Evolutionary conservation across 2,113 vertebrate genomes (phyloP), one percentile per base, ranked within the genome.

Genomic region (Rhabdornis inornatus): DNA sequence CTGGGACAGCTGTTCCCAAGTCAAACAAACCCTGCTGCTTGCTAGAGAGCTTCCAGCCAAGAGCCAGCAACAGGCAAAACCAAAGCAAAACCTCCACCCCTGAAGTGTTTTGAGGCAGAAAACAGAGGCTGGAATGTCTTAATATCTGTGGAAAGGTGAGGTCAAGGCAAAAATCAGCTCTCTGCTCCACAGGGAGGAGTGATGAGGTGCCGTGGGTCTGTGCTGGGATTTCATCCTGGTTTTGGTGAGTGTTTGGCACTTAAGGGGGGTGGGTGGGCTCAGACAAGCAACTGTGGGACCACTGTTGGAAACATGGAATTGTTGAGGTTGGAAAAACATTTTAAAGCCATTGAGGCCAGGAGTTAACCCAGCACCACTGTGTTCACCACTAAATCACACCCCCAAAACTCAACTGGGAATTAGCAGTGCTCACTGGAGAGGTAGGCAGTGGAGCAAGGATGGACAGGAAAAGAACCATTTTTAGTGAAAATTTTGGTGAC

Each of bases 1-100:
- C 49, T 2, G 5, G 45, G 87, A 74, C 90, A 96, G 87, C 91
- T 96, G 92, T 31, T 94, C 86, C 45, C 9, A 27, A 69, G 13
- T 40, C 81, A 81, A 89, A 92, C 30, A 95, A 84, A 91, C 64
- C 35, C 52, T 61, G 66, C 49, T 75, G 35, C 61, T 75, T 19
- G 7, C 16, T 19, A 28, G 61, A 42, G 71, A 74, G 5, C 31
- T 90, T 59, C 28, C 75, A 94, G 79, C 57, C 84, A 87, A 42
- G 20, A 49, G 47, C 15, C 79, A 90, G n/a, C 75, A 91, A 19
- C 28, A 47, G 47, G 59, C 33, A 69, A 89, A 94, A 57, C 42
- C 75, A 82, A 78, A 39, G 69, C 59, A 87, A 63, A 93, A 8
- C 50, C 60, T 92, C 53, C 44, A 61, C 25, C 33, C 44, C 55